A percentile compares a stretch with the other conserved stretches of the same genome.
These are phyloP conservation scores for Thyatira batis DNA, from an alignment of 2,888 invertebrate genomes.

Conservation along the genomic window DNA sequence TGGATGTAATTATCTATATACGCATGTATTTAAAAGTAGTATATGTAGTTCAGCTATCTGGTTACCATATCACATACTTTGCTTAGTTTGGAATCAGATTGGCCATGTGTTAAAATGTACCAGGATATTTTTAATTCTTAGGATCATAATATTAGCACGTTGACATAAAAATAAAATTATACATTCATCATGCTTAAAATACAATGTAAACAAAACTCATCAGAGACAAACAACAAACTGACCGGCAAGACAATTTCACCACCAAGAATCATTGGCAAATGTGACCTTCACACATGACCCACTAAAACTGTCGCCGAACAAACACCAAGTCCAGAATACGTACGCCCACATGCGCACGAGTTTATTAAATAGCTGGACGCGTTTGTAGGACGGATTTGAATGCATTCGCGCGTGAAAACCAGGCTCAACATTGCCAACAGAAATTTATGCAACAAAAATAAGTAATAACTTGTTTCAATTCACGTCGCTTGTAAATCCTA, in stretches of 20 bases:
- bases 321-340: conserved; percentile 42
- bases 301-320: conserved; percentile 19
- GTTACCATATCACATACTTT: no score
- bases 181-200: no score
- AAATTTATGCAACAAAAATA: conserved; percentile 76
- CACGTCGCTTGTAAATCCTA: conserved; percentile 61
- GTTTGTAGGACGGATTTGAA: conserved; percentile 66
- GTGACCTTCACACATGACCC: conserved; percentile 4
- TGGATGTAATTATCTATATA: no score
- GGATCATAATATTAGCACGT: no score
- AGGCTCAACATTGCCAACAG: conserved; percentile 61
- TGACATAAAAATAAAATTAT: no score
- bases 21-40: no score
- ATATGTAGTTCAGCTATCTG: no score
- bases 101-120: no score
- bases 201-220: no score
- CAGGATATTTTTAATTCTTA: no score
- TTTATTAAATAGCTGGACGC: conserved; percentile 37
- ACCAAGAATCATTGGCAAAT: not conserved
- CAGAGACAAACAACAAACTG: not conserved
- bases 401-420: conserved; percentile 72
- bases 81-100: no score
- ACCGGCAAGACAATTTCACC: not conserved
- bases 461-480: conserved; percentile 73
- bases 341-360: conserved; percentile 37